Evolutionary conservation across 2,113 vertebrate species (phyloP).

Genomic region (Gambusia holbrooki): DNA sequence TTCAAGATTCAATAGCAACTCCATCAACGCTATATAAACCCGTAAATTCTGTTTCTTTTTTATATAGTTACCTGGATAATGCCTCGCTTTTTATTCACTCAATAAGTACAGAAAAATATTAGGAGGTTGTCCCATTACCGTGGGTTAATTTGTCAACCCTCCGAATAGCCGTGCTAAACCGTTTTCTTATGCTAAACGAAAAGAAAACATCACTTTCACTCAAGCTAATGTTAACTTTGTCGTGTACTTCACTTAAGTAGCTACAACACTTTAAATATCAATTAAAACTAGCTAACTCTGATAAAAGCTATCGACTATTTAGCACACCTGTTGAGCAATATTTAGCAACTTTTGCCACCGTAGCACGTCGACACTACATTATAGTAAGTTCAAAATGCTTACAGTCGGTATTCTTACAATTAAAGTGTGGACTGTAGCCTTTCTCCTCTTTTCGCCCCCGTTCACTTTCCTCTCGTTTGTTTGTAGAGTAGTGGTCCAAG

Average conservation of each 20-base stretch:
- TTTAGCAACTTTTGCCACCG: not conserved
- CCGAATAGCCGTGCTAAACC: not conserved
- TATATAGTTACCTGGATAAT: not conserved
- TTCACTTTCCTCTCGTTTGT: not conserved
- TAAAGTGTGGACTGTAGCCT: not conserved
- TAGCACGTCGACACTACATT: not conserved
- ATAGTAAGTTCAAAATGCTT: not conserved
- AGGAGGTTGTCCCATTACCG: not conserved
- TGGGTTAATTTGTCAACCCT: constrained; percentile 12
- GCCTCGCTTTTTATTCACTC: not conserved
- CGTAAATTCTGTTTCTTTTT: not conserved
- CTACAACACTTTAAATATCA: not conserved
- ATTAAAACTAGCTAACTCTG: not conserved
- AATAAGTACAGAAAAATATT: not conserved
- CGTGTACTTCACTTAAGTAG: not conserved
- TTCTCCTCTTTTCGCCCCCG: not conserved
- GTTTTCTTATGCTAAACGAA: not conserved
- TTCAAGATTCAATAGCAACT: constrained; percentile 33
- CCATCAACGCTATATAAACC: not conserved
- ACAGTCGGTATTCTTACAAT: constrained; percentile 13
- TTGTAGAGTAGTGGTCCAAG: constrained; percentile 6
- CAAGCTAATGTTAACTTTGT: not conserved
- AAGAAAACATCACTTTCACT: not conserved
- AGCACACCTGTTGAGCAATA: constrained; percentile 58
- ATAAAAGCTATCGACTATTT: constrained; percentile 27